phyloP scores from a whole-genome alignment of 2,797 vertebrate species.

The Cyclura pinguis region DNA sequence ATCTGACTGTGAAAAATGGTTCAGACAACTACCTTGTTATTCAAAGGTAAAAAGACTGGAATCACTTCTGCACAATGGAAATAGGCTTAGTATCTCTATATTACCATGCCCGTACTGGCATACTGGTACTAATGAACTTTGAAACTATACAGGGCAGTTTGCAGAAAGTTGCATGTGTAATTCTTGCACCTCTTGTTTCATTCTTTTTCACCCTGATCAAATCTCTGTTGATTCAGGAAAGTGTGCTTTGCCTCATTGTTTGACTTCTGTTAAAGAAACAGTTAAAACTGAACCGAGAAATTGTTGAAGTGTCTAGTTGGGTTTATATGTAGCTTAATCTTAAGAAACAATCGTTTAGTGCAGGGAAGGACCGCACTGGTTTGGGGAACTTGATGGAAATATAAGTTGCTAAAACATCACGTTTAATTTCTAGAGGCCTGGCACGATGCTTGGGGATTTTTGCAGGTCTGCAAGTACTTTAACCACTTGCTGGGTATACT shows the following conservation, averaged over 20 bases:
- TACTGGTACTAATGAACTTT: background rate
- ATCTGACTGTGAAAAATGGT: no score
- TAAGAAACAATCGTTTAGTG: conserved; percentile 3
- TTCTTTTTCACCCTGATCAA: background rate
- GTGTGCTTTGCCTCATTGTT: background rate
- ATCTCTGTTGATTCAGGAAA: background rate
- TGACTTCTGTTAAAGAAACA: background rate
- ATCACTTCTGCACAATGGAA: background rate
- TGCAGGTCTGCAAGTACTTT: conserved; percentile 10
- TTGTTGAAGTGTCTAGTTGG: background rate
- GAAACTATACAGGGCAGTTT: background rate
- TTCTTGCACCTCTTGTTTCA: conserved; percentile 2
- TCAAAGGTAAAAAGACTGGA: no score
- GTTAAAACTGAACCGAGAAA: background rate
- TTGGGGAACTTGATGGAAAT: conserved; percentile 1
- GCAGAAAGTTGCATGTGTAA: background rate
- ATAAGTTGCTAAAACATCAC: background rate
- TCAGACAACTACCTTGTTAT: no score
- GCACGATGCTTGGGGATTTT: conserved; percentile 18
- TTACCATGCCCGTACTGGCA: background rate
- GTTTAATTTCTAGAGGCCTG: background rate
- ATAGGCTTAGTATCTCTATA: background rate
- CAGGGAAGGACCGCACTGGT: background rate
- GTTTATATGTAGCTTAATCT: conserved; percentile 8
- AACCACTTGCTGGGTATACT: background rate